Evolutionary conservation across 2,888 invertebrate species (phyloP), one percentile per base, ranked within the genome.

Genomic region (Pseudoips prasinana): DNA sequence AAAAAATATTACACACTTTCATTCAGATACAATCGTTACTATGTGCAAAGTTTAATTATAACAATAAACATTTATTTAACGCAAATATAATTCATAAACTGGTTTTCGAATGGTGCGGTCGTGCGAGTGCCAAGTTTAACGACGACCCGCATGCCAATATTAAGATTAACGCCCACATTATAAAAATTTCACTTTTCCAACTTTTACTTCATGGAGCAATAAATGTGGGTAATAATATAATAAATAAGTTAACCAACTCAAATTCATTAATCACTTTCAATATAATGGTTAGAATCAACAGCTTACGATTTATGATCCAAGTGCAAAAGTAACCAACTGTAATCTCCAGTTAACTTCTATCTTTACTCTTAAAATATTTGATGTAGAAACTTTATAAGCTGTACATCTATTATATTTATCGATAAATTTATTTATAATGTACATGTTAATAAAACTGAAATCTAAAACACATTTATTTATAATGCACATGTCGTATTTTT

Each of bases 161-260:
- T 69, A 67, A 79, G 73, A 82, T 83, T 80, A 77, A 71, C 54
- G 58, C 75, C 69, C 69, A 66, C 73, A 75, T 79, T 69, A 77
- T 75, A 74, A 69, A 74, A 75, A 77, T 85, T 86, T 86, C 86
- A 84, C 87, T 86, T 83, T 79, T 74, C 48, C 71, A 62, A 76
- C 82, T 86, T 83, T 86, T 85, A 84, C 86, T 82, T 74, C 58
- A 53, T 46, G 48, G 40, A 47, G 33, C 41, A 64, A 62, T 58
- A 63, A 58, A 58, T 58, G 19, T 33, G 1, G 53, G 40, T 39
- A 34, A 4, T 8, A 2, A 4, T 8, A 36, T 24, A 2, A 4
- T 8, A 36, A 8, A 7, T 41, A 42, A 47, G 20, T 36, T 33
- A 29, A 24, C 33, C 5, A 29, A 24, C 33, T 14, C 2, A 14